phyloP scores from a whole-genome alignment of 2,113 vertebrate genomes.

The Crocuta crocuta region DNA sequence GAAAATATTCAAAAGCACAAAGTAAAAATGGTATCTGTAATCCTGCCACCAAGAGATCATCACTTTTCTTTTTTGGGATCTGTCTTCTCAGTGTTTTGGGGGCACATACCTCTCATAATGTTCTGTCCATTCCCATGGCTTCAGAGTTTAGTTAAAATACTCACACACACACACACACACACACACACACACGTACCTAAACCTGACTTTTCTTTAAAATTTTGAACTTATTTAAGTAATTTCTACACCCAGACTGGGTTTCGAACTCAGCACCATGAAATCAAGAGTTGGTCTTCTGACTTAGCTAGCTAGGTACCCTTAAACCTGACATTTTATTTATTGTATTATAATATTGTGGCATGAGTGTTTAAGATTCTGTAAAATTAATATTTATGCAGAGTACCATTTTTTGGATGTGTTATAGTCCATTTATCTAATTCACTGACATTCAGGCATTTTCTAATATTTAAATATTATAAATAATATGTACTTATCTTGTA shows the following conservation, averaged over 20 bases:
- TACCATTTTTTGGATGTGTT: neutral
- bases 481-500: neutral
- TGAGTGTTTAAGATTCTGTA: constrained; percentile 11
- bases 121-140: neutral
- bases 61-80: neutral
- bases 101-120: neutral
- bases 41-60: neutral
- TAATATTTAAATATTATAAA: constrained; percentile 42
- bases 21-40: neutral
- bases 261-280: neutral
- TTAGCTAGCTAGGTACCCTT: neutral
- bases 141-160: neutral
- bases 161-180: neutral
- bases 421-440: neutral
- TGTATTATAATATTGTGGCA: constrained; percentile 21
- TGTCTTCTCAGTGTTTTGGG: neutral
- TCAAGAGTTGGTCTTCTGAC: neutral
- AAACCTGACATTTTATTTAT: constrained; percentile 35
- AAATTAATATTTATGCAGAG: constrained; percentile 6
- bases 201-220: neutral
- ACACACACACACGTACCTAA: neutral
- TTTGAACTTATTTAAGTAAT: neutral
- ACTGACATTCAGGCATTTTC: constrained; percentile 23
- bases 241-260: neutral
- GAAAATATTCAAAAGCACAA: neutral